Evolutionary conservation across 53 echinoderm and acorn worm genomes (phyloP), one percentile per base, ranked within the genome.

Genomic region (Luidia sarsii): DNA sequence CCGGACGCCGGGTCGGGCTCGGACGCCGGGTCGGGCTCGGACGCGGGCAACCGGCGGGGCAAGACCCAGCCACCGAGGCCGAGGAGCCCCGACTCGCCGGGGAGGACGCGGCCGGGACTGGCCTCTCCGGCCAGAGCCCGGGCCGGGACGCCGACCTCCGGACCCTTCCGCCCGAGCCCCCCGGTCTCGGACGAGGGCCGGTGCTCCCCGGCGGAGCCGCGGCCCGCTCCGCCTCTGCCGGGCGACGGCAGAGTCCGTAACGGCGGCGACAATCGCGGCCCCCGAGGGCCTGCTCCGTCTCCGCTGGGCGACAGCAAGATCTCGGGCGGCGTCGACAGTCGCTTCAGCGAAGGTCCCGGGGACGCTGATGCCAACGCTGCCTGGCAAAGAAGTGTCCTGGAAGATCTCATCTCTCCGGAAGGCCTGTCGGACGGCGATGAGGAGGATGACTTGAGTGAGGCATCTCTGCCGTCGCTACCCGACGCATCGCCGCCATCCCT

Each of bases 301-400:
- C 53, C 56, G 25, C 22, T 7, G 14, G 50, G 7, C 24, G 55
- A 38, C 25, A 36, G 55, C 0, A 4, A 20, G 38, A 56, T 72
- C 50, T 56, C 56, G 25, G 56, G 56, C 29, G 56, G 72, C 36
- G 56, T 55, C 4, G 56, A 72, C 35, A 72, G 56, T 29, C 72
- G 56, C 56, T 34, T 24, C 13, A 54, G 36, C 18, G n/a, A n/a
- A n/a, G n/a, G n/a, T n/a, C n/a, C n/a, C n/a, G n/a, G n/a, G n/a
- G n/a, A n/a, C n/a, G 6, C 72, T 2, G 0, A 54, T 9, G 24
- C 15, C 3, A 39, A 55, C 34, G 24, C 14, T 55, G 72, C 50
- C 34, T 72, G 72, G 57, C 2, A 32, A 7, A 27, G 21, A 53
- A 32, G n/a, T 52, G 33, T 33, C 19, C 32, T 8, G 56, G 72